Conservation (phyloP, 2,888 invertebrate species). For the Dryomyza anilis region DNA sequence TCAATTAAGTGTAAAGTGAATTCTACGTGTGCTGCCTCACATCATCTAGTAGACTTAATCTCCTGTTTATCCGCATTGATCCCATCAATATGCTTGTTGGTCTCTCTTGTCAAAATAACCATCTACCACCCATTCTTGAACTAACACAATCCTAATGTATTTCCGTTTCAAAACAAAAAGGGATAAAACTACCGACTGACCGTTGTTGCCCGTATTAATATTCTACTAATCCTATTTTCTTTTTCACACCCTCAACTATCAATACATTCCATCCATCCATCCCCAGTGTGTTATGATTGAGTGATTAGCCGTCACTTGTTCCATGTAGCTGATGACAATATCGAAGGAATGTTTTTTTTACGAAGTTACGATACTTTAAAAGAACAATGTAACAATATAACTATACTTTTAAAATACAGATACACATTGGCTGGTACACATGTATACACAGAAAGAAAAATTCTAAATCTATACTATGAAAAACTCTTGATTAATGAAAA, state of each 20-base stretch:
- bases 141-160: not conserved
- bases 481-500: too few relatives aligned
- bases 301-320: constrained; percentile 10
- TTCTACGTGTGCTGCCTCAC: constrained; percentile 13
- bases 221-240: constrained; percentile 9
- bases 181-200: not conserved
- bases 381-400: too few relatives aligned
- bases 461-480: too few relatives aligned
- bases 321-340: not conserved
- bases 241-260: not conserved
- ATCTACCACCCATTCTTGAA: not conserved
- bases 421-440: too few relatives aligned
- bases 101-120: not conserved
- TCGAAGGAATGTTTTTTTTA: too few relatives aligned
- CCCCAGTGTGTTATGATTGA: constrained; percentile 1
- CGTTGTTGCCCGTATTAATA: not conserved
- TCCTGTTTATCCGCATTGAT: constrained; percentile 31
- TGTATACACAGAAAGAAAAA: too few relatives aligned
- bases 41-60: constrained; percentile 26
- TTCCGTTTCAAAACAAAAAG: not conserved
- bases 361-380: too few relatives aligned
- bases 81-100: constrained; percentile 11
- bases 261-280: not conserved
- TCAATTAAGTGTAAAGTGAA: constrained; percentile 21
- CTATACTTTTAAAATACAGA: too few relatives aligned